Evolutionary conservation across 2,797 vertebrate genomes (phyloP), one percentile per base, ranked within the genome.

Genomic region (Microcaecilia unicolor): DNA sequence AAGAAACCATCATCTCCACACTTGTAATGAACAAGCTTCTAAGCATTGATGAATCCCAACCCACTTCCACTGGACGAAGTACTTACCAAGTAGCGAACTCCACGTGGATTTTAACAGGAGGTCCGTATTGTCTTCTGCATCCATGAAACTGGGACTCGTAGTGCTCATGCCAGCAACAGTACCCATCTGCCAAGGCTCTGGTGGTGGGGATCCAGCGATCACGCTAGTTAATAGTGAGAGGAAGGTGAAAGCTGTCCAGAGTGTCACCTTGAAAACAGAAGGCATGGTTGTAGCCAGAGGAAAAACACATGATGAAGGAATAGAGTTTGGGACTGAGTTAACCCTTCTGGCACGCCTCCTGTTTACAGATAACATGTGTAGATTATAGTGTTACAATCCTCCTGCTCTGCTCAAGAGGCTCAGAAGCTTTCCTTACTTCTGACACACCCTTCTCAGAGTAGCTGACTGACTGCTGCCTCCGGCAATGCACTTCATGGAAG

Each of bases 141-240:
- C 40, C 10, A 31, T 4, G 18, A 2, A 25, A 10, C 41, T 7
- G 0, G 41, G 31, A 35, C 63, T 48, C 37, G 27, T 8, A 1
- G 55, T 42, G 31, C 20, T 55, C 17, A 12, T 23, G 28, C 10
- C 33, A 29, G 4, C 53, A 8, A 16, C 0, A 0, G 46, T 51
- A 48, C 60, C 37, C 2, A 57, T 67, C 41, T 52, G 9, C 0
- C 40, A 51, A 0, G 9, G 26, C 25, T 22, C 39, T 36, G 61
- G 35, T 23, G 42, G 32, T 12, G 61, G 32, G 13, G 51, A 42
- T 15, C 58, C 70, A 0, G 60, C n/a, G 1, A 62, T 56, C 49
- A 60, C 43, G 28, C 57, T 62, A 1, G 64, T 61, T 60, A 70
- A 51, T 51, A 77, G 37, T 1, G 60, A 66, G 28, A 77, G 39